Evolutionary conservation across 1,140 invertebrate species (phyloP).

Genomic region (Lepidurus arcticus): DNA sequence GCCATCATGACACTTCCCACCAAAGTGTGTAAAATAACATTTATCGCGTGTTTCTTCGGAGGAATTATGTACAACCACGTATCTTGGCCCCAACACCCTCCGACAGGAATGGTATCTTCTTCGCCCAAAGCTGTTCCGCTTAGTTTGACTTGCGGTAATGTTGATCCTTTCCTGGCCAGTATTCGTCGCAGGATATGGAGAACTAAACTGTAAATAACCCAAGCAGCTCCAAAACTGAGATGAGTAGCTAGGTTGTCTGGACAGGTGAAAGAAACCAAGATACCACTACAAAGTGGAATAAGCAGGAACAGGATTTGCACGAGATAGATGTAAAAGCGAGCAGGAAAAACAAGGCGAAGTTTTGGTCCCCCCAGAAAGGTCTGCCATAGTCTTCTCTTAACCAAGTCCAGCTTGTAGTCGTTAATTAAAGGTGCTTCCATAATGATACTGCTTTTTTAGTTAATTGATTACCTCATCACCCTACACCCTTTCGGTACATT

Average conservation of each 20-base stretch:
- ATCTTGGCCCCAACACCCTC: not conserved
- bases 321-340: not conserved
- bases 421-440: not conserved
- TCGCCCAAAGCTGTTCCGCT: not conserved
- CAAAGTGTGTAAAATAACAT: not conserved
- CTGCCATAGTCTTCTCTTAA: not conserved
- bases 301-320: not conserved
- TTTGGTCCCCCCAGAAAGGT: not conserved
- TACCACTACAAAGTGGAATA: not conserved
- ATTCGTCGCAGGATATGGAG: not conserved
- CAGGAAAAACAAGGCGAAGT: conserved; percentile 15
- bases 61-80: not conserved
- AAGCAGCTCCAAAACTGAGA: not conserved
- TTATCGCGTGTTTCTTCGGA: not conserved
- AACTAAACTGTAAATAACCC: not conserved
- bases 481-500: conserved; percentile 10
- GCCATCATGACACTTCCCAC: not conserved
- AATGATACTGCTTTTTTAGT: not conserved
- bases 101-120: not conserved
- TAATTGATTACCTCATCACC: not conserved
- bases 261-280: not conserved
- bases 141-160: not conserved
- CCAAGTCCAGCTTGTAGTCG: not conserved
- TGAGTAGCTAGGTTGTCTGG: not conserved
- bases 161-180: not conserved